Evolutionary conservation across 2,797 vertebrate species (phyloP).

Genomic region (Labroides dimidiatus): DNA sequence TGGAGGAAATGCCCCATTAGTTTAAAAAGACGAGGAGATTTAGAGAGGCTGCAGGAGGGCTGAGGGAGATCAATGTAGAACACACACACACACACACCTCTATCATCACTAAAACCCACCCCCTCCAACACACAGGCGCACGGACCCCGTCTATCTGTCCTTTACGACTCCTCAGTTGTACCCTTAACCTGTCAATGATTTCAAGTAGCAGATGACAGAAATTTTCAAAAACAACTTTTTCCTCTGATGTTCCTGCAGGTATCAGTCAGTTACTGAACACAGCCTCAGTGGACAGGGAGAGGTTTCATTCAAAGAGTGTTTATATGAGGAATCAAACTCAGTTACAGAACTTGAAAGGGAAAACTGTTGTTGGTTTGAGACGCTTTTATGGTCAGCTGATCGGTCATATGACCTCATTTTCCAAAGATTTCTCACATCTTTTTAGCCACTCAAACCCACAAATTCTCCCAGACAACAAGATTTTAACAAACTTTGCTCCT

Average conservation of each 20-base stretch:
- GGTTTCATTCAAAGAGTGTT: neutral
- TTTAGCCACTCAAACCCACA: no score
- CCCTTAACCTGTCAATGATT: constrained; percentile 1
- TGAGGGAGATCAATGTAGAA: constrained; percentile 60
- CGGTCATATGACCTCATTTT: no score
- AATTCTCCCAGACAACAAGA: no score
- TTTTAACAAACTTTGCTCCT: no score
- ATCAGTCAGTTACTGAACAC: neutral
- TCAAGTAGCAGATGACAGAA: neutral
- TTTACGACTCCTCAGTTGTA: neutral
- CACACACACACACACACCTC: constrained; percentile 56
- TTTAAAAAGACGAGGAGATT: constrained; percentile 24
- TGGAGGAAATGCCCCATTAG: constrained; percentile 88
- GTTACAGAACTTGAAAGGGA: no score
- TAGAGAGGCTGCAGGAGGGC: constrained; percentile 29
- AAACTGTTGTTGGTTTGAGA: no score
- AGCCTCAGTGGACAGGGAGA: neutral
- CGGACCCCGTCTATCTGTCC: constrained; percentile 3
- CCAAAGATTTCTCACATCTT: no score
- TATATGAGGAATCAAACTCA: no score
- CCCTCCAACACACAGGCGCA: constrained; percentile 10
- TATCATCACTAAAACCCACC: constrained; percentile 30
- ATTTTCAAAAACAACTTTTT: neutral
- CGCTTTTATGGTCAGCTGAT: no score
- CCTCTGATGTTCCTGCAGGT: neutral